Base-by-base conservation (phyloP, 2,113 vertebrate species). In the Tragelaphus strepsiceros region DNA sequence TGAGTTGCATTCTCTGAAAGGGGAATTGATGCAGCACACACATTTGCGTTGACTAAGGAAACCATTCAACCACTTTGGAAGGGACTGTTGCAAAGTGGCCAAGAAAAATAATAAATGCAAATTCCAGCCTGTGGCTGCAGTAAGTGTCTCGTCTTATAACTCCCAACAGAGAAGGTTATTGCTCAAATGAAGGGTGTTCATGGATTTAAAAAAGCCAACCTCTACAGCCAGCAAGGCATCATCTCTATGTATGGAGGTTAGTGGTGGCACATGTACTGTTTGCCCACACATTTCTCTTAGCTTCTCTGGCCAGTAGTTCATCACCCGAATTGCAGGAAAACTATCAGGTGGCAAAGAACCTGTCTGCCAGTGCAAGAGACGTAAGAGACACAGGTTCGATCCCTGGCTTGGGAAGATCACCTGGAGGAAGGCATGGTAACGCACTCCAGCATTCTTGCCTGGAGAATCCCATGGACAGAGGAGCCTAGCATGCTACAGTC, bases 71-170 rank as follows among this genome's bases (percentile, higher is more conserved):
- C 93, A 61, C 3, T 24, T 43, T 98, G 98, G 98, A 98, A 98
- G 92, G 74, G 89, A 83, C 80, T 24, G 21, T 61, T 85, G 7
- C 7, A 51, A 96, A 97, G 71, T 21, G 28, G 77, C 97, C 98
- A 99, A 98, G 3, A 16, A 97, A 98, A 98, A 98, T n/a, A 98
- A 87, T 77, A 97, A 98, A 97, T 93, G 74, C 87, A 94, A 97
- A 97, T 80, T 56, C 95, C 83, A 96, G 56, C 94, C 92, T 97
- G 95, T 43, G 88, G 93, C 91, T 94, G 13, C 67, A 96, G 85
- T 82, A 80, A 53, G 84, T 94, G 92, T 98, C 77, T 98, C 94
- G 39, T 82, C 96, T 98, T 94, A 97, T 61, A 80, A 26, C 35
- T 24, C 64, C 95, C 86, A 86, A 30, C 0, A 39, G 88, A 61